Base-by-base conservation (phyloP, 2,113 vertebrate species). In the Aix galericulata region DNA sequence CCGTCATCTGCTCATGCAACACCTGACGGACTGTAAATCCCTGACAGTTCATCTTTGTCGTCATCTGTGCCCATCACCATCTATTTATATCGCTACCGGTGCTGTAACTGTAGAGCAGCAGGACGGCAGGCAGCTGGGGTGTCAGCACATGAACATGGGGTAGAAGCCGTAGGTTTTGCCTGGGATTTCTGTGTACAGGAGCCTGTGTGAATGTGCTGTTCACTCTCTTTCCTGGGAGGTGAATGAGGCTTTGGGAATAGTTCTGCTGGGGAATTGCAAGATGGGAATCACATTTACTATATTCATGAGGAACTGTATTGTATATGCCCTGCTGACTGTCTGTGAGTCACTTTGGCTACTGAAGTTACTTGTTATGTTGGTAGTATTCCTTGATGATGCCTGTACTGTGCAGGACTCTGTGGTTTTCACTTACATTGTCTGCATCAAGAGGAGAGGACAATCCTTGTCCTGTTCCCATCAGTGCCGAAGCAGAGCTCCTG, bases 21-120 rank as follows among this genome's bases (percentile, higher is more conserved):
- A 86, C 88, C 93, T 90, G 90, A 53, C 1, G 4, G 60, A 21
- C 2, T 2, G 53, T 90, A 82, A 95, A 89, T 86, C 69, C 38
- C 48, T 55, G 56, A 29, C 23, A 1, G 0, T 64, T 78, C 69
- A 23, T 87, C 83, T 84, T 22, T 73, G 56, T 90, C 8, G 0
- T 86, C 84, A 66, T 82, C 53, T 72, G 38, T 82, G 82, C 81
- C 56, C 46, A 21, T 93, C 88, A 44, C 63, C 53, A 4, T 60
- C 86, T 95, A 83, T 95, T 92, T 95, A 76, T 96, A 81, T 66
- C 62, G 8, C 48, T 63, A 36, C 66, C 2, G 8, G 34, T 52
- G 83, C 69, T 93, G 77, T 84, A 58, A 79, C 58, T 77, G 27
- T 60, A 75, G 22, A 91, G 66, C 66, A 90, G 73, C 71, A n/a